Base-by-base conservation (phyloP, 2,113 vertebrate genomes). In the Cavia porcellus region DNA sequence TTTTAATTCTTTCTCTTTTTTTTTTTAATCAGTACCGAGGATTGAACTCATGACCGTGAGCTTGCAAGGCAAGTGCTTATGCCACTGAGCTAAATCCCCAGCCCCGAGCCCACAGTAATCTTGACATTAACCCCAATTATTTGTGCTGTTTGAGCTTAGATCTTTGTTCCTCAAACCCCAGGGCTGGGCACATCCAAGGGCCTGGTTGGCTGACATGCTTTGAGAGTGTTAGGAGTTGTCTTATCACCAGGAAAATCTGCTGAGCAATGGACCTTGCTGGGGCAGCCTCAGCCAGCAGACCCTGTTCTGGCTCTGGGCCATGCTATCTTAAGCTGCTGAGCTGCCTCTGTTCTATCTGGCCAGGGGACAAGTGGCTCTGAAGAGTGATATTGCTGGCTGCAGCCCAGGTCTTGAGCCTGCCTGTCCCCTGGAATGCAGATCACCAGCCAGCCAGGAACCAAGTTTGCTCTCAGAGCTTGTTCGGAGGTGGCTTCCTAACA, bases 401-500 rank as follows among this genome's bases (percentile, higher is more conserved):
- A 81, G 35, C 52, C 70, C 3, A 45, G 81, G 38, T 32, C 50
- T 55, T 32, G 64, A 85, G 57, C 45, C 87, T 57, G 0, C 42
- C 70, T 75, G 35, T 24, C 24, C 42, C 74, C 30, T 64, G 77
- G 66, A 84, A 74, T 35, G 70, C 75, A 82, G 50, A 77, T 28
- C 45, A 30, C 89, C 96, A 47, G 47, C 70, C 70, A 57, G n/a
- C 38, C 12, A 11, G 38, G 42, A n/a, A 66, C 50, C 92, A 68
- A 3, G 55, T 94, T 77, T 66, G 45, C 28, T 85, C n/a, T 95
- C 4, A 12, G 87, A 52, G 61, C 82, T 92, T 8, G 19, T 50
- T 22, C n/a, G n/a, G 82, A 93, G 50, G 83, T 82, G 35, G 45
- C 79, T 85, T 91, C 88, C 87, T 52, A 79, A 70, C 35, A 20